Base-by-base conservation (phyloP, 35 echinoderm and acorn worm species). In the Apostichopus parvimensis region DNA sequence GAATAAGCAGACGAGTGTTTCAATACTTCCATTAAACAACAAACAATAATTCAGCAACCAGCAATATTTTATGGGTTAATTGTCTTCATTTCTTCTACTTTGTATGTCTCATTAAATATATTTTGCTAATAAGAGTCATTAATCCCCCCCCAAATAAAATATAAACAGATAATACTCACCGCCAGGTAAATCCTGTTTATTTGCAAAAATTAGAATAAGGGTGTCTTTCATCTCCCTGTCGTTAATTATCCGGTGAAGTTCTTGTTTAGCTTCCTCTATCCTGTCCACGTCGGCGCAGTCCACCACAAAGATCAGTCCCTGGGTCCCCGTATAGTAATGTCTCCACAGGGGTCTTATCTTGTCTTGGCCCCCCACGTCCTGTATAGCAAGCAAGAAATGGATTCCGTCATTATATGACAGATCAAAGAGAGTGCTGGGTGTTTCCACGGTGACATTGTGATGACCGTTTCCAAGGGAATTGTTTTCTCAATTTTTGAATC, bases 261-360 rank as follows among this genome's bases (percentile, higher is more conserved):
- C 97, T 92, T 99, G 97, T 91, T 93, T 99, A 4, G 97, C 97
- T 77, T 99, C 97, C 25, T 99, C 97, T 88, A 99, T 96, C 83
- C 97, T 91, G 57, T 99, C 97, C 61, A 93, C 94, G 75, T 99
- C 97, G 0, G 97, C 97, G 56, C 97, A 99, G 86, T 99, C 97
- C 53, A 99, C 95, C 21, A 99, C 97, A 78, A 99, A 99, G 21
- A 99, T 99, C 34, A 99, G 92, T 60, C 97, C 97, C 73, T 99
- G 97, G 55, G 97, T 99, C 18, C 97, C 97, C n/a, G 97, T 99
- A 92, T 99, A 99, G 80, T 99, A 99, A 87, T 99, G 97, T 89
- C 97, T 94, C 97, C 97, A 99, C 21, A 99, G 88, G 56, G 97
- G 97, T 6, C 97, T 87, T 57, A 99, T 99, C 92, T 99, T 99